These are phyloP conservation scores for Alaudala cheleensis DNA, from an alignment of 2,113 vertebrate genomes.

Conservation along the genomic window DNA sequence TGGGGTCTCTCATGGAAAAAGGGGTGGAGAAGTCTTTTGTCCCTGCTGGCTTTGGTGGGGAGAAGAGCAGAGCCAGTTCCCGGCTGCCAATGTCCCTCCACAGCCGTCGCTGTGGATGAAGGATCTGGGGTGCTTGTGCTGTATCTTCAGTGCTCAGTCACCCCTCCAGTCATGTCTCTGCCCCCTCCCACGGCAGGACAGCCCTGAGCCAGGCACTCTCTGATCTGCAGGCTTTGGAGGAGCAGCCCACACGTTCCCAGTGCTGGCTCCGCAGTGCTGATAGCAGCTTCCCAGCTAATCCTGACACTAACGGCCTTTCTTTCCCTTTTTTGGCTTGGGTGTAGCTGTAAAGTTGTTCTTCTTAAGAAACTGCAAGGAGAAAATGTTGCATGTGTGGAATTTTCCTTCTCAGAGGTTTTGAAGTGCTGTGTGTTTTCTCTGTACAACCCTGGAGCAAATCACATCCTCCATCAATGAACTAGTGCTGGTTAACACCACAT, in stretches of 20 bases:
- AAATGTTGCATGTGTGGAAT: neutral
- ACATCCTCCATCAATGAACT: neutral
- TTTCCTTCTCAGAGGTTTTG: neutral
- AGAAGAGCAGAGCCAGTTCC: neutral
- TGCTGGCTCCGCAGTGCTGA: neutral
- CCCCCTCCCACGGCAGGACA: neutral
- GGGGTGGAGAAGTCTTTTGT: neutral
- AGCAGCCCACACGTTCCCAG: neutral
- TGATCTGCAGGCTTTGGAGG: neutral
- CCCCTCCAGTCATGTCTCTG: neutral
- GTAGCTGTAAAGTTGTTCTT: neutral
- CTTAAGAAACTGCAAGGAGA: neutral
- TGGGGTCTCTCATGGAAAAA: neutral
- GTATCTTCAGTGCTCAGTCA: neutral
- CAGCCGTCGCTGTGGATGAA: accelerated
- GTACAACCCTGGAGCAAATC: constrained; percentile 22
- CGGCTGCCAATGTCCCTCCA: accelerated
- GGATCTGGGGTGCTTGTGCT: neutral
- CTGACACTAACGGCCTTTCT: neutral
- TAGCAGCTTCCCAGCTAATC: neutral
- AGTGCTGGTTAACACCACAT: neutral
- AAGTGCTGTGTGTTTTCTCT: neutral
- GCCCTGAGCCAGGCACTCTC: neutral
- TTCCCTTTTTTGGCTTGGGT: neutral
- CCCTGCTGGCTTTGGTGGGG: accelerated